Percentiles rank a stretch among this genome's conserved stretches.
These are phyloP conservation scores for Heptranchias perlo DNA, from an alignment of 2,113 vertebrate species.

Conservation along the genomic window DNA sequence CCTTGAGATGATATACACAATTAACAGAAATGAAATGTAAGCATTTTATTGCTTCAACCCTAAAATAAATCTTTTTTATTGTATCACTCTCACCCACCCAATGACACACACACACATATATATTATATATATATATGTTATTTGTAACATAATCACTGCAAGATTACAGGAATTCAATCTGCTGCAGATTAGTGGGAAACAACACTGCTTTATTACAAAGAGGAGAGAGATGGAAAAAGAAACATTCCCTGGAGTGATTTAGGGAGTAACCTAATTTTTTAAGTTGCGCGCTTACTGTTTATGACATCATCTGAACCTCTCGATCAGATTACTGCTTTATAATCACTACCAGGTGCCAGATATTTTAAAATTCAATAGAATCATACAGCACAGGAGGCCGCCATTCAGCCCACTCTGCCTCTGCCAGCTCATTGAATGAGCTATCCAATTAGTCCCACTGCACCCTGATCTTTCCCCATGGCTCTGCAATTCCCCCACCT, in stretches of 20 bases:
- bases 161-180: constrained; percentile 15
- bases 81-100: background rate
- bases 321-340: background rate
- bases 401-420: background rate
- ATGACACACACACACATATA: no score
- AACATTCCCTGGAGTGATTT: background rate
- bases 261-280: background rate
- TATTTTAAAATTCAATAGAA: background rate
- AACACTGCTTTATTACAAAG: background rate
- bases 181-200: background rate
- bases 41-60: background rate
- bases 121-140: background rate
- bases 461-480: background rate
- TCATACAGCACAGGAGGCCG: background rate
- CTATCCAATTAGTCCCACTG: background rate
- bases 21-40: background rate
- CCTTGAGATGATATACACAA: background rate
- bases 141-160: background rate
- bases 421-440: background rate
- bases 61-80: background rate
- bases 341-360: background rate
- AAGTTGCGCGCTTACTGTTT: background rate
- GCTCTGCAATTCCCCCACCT: no score
- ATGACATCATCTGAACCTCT: background rate
- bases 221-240: background rate